Conservation (phyloP, 2,113 vertebrate genomes). For the Heterochromis multidens region DNA sequence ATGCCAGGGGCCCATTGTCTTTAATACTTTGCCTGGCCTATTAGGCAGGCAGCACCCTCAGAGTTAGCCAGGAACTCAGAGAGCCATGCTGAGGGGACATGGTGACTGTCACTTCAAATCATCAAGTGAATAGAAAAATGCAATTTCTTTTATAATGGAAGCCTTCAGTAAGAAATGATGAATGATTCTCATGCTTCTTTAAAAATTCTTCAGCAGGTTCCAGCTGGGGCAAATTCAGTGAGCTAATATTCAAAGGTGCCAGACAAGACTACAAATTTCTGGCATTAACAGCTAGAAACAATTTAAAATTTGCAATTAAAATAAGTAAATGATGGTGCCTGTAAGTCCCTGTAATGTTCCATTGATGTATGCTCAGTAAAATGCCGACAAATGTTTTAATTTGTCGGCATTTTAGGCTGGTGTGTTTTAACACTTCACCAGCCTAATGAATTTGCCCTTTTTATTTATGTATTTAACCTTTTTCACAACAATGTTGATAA, state of each 20-base stretch:
- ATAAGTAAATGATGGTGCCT: not conserved
- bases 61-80: constrained; percentile 37
- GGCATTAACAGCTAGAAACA: not conserved
- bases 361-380: constrained; percentile 2
- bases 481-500: not conserved
- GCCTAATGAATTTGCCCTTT: not conserved
- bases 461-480: not conserved
- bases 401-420: no score
- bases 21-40: constrained; percentile 13
- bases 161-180: constrained; percentile 28
- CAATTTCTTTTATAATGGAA: constrained; percentile 33
- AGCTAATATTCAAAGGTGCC: constrained; percentile 7
- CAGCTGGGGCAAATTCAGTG: not conserved
- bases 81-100: constrained; percentile 37
- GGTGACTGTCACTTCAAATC: constrained; percentile 48
- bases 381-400: not conserved
- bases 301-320: not conserved
- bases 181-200: constrained; percentile 25
- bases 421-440: not conserved
- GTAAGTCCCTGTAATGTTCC: not conserved
- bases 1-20: constrained; percentile 29
- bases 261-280: constrained; percentile 8
- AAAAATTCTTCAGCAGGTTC: constrained; percentile 17
- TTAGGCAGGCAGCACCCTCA: constrained; percentile 30
- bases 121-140: constrained; percentile 41